phyloP scores from a whole-genome alignment of 2,797 vertebrate genomes.

The Trichosurus vulpecula region DNA sequence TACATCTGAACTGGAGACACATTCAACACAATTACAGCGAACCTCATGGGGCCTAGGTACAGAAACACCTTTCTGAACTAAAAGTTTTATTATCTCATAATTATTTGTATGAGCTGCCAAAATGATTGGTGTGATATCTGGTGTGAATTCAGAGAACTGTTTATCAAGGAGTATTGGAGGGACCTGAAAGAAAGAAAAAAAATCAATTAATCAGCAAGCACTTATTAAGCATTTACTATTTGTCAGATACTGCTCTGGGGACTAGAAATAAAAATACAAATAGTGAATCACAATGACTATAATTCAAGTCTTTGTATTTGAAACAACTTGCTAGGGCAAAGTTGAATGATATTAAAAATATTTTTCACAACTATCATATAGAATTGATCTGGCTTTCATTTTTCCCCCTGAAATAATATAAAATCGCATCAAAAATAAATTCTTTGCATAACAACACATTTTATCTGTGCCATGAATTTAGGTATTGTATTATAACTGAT shows the following conservation, averaged over 20 bases:
- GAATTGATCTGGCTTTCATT: not conserved
- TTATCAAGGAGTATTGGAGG: constrained; percentile 93
- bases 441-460: not conserved
- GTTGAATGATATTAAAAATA: not conserved
- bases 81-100: constrained; percentile 97
- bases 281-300: not conserved
- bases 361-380: not conserved
- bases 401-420: not conserved
- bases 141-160: constrained; percentile 98
- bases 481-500: constrained; percentile 18
- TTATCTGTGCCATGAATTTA: constrained; percentile 36
- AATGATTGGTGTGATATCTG: constrained; percentile 98
- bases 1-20: constrained; percentile 93
- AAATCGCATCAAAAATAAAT: not conserved
- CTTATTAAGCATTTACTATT: not conserved
- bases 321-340: not conserved
- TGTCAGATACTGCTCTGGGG: not conserved
- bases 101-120: constrained; percentile 98
- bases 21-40: constrained; percentile 95
- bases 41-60: constrained; percentile 96
- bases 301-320: constrained; percentile 11
- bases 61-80: constrained; percentile 95
- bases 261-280: not conserved
- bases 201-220: not conserved
- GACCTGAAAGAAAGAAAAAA: constrained; percentile 85